Conservation (phyloP, 2,888 invertebrate species). For the Galerucella calmariensis region DNA sequence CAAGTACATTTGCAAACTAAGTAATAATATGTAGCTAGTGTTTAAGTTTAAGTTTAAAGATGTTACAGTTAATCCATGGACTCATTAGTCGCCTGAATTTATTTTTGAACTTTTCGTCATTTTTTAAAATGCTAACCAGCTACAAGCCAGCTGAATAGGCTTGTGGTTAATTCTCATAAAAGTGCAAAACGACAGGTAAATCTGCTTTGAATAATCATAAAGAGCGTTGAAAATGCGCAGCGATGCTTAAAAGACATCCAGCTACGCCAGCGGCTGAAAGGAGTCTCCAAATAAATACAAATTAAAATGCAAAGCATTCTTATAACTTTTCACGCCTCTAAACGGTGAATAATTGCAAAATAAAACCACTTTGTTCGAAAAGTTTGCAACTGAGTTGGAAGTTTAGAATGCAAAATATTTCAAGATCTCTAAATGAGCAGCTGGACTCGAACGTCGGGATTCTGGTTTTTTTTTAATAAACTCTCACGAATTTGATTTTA, state of each 20-base stretch:
- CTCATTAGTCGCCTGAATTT: neutral
- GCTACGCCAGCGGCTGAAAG: neutral
- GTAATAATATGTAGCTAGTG: too few species aligned
- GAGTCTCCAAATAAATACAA: constrained; percentile 32
- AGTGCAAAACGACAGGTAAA: constrained; percentile 29
- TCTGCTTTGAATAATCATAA: constrained; percentile 33
- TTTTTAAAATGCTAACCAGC: constrained; percentile 12
- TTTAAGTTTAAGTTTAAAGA: too few species aligned
- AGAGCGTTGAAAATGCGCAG: constrained; percentile 13
- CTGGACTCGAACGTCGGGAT: constrained; percentile 18
- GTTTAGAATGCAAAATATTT: constrained; percentile 47
- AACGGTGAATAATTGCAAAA: constrained; percentile 49
- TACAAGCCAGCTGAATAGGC: constrained; percentile 19
- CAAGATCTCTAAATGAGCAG: constrained; percentile 41
- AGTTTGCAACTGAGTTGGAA: constrained; percentile 43
- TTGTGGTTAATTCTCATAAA: constrained; percentile 19
- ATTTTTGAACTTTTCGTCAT: neutral
- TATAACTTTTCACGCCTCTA: constrained; percentile 43
- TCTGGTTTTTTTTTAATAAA: neutral
- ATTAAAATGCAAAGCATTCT: constrained; percentile 42
- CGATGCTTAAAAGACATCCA: constrained; percentile 3
- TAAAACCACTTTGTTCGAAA: constrained; percentile 49
- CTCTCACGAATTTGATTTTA: too few species aligned
- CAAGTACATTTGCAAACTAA: too few species aligned
- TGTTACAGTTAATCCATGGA: neutral